A percentile compares a stretch with the other conserved stretches of the same genome.
These are phyloP conservation scores for Argyrosomus regius DNA, from an alignment of 2,797 vertebrate species.

Conservation along the genomic window DNA sequence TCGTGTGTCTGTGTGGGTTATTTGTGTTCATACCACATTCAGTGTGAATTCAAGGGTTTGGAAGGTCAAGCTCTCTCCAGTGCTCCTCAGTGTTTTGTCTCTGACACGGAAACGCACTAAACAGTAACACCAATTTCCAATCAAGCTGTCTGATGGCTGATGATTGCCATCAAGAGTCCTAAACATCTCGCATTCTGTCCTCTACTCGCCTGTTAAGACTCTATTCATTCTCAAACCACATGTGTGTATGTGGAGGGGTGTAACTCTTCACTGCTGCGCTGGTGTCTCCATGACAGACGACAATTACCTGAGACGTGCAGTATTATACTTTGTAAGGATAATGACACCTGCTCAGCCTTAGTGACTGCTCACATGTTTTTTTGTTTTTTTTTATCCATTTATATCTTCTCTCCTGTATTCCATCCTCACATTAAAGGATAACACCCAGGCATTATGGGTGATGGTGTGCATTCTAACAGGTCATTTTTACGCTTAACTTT, in stretches of 20 bases:
- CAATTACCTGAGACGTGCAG: not conserved
- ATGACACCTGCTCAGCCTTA: not conserved
- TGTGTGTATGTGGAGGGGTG: not conserved
- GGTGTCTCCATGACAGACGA: not conserved
- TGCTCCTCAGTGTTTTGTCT: slow-evolving; percentile 22
- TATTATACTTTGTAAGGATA: not conserved
- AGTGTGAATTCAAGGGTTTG: slow-evolving; percentile 1
- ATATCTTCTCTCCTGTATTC: not conserved
- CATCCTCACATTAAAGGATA: too few relatives aligned
- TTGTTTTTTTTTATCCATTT: too few relatives aligned
- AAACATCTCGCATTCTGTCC: slow-evolving; percentile 8
- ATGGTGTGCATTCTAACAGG: not conserved
- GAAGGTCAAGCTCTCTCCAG: slow-evolving; percentile 29
- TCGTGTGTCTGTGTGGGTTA: not conserved
- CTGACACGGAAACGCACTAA: slow-evolving; percentile 26
- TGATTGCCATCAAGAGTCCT: slow-evolving; percentile 51
- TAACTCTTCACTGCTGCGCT: too few relatives aligned
- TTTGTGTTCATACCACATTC: slow-evolving; percentile 2
- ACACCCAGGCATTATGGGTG: not conserved
- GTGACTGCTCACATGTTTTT: not conserved
- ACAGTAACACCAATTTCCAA: slow-evolving; percentile 23
- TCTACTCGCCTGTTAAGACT: slow-evolving; percentile 6
- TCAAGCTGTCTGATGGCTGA: slow-evolving; percentile 28
- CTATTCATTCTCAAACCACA: not conserved
- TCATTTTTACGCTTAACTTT: not conserved